phyloP scores from a whole-genome alignment of 2,888 invertebrate genomes.

The Bedellia somnulentella region DNA sequence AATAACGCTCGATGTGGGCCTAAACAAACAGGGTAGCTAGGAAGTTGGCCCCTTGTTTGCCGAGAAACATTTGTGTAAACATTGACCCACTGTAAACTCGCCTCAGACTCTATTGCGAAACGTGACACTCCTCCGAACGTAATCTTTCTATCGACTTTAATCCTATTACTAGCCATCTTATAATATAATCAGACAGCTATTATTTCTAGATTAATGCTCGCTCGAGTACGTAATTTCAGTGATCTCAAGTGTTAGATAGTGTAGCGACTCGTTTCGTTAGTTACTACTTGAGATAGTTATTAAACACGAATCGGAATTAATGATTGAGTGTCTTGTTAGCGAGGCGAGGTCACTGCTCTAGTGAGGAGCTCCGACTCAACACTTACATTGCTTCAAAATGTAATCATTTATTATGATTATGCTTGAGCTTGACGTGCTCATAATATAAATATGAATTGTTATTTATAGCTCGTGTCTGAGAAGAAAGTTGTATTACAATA shows the following conservation, averaged over 20 bases:
- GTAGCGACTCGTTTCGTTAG: not conserved
- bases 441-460: no score
- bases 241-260: constrained; percentile 2
- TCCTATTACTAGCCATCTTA: constrained; percentile 13
- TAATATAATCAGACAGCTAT: no score
- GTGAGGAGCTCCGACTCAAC: no score
- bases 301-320: constrained; percentile 12
- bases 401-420: not conserved
- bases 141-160: constrained; percentile 29
- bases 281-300: constrained; percentile 9
- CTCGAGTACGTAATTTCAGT: constrained; percentile 6
- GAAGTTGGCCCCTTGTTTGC: constrained; percentile 56
- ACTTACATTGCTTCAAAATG: not conserved
- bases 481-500: no score
- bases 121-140: constrained; percentile 15
- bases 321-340: constrained; percentile 9
- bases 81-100: constrained; percentile 22
- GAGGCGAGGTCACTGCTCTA: constrained; percentile 1
- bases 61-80: constrained; percentile 54
- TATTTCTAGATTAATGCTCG: constrained; percentile 7
- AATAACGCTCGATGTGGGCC: no score
- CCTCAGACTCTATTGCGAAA: constrained; percentile 12
- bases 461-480: no score
- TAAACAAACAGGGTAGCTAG: constrained; percentile 60
- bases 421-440: no score